Percentiles rank a stretch among this genome's conserved stretches.
Evolutionary conservation across 2,113 vertebrate species (phyloP).

Genomic region (Nannospalax galili): DNA sequence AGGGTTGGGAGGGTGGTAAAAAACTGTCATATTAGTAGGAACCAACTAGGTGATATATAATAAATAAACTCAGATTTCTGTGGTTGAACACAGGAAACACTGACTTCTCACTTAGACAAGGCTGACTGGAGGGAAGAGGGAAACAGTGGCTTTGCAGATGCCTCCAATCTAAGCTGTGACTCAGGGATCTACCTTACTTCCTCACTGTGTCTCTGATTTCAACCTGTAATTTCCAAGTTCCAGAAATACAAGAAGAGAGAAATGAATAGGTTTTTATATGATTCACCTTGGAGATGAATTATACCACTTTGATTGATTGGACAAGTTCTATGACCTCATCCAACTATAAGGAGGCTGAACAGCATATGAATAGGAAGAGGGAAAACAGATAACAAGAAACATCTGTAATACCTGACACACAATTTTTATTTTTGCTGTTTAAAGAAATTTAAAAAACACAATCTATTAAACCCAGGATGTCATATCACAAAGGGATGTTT

Average conservation of each 20-base stretch:
- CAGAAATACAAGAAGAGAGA: not conserved
- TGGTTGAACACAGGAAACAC: not conserved
- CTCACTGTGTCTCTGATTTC: not conserved
- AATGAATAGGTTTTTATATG: not conserved
- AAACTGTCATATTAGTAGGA: not conserved
- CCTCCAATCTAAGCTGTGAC: not conserved
- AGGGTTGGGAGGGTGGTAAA: not conserved
- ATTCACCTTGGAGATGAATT: not conserved
- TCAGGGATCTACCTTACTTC: not conserved
- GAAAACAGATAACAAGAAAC: not conserved
- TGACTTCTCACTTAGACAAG: not conserved
- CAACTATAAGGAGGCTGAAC: not conserved
- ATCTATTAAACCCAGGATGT: not conserved
- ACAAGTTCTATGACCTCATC: not conserved
- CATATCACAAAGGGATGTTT: constrained; percentile 11
- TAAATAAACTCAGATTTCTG: not conserved
- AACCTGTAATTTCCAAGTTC: constrained; percentile 11
- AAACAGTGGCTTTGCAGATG: not conserved
- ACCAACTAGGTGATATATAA: not conserved
- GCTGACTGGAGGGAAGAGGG: not conserved
- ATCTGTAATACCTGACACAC: not conserved
- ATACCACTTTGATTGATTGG: not conserved
- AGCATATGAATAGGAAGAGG: not conserved
- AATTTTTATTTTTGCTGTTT: not conserved
- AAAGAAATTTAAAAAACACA: not conserved